Evolutionary conservation across 2,113 vertebrate species (phyloP).

Genomic region (Serinus canaria): DNA sequence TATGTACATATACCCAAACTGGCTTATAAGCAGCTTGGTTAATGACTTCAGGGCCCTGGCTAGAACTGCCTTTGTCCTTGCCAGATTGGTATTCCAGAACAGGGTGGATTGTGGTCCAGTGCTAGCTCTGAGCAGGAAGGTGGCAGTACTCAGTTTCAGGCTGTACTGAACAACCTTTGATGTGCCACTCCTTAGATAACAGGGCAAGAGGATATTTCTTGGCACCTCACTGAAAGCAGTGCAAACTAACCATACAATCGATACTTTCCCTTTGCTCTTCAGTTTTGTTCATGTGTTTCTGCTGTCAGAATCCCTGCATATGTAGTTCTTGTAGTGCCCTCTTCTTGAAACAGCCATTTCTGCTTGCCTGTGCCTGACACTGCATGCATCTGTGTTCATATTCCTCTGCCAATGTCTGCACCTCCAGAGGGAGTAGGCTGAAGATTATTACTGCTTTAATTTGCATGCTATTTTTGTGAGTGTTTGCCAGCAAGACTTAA

Average conservation of each 20-base stretch:
- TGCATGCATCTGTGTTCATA: background rate
- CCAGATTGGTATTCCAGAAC: background rate
- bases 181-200: background rate
- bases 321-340: background rate
- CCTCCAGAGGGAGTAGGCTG: slow-evolving; percentile 3
- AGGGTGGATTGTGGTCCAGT: background rate
- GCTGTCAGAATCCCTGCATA: background rate
- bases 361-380: slow-evolving; percentile 6
- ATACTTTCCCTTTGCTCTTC: background rate
- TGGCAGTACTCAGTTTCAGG: background rate
- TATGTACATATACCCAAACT: background rate
- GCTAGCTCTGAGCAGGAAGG: background rate
- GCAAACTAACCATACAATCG: background rate
- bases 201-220: background rate
- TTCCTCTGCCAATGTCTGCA: background rate
- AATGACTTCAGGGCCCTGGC: background rate
- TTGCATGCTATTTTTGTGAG: slow-evolving; percentile 21
- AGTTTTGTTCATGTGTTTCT: background rate
- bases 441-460: slow-evolving; percentile 31
- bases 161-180: background rate
- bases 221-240: background rate
- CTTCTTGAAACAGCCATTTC: background rate
- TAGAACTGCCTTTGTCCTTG: background rate
- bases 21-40: background rate
- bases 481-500: slow-evolving; percentile 20